Percentiles rank a stretch among this genome's conserved stretches.
phyloP scores from a whole-genome alignment of 1,140 invertebrate species.

The Drosophila leontia region DNA sequence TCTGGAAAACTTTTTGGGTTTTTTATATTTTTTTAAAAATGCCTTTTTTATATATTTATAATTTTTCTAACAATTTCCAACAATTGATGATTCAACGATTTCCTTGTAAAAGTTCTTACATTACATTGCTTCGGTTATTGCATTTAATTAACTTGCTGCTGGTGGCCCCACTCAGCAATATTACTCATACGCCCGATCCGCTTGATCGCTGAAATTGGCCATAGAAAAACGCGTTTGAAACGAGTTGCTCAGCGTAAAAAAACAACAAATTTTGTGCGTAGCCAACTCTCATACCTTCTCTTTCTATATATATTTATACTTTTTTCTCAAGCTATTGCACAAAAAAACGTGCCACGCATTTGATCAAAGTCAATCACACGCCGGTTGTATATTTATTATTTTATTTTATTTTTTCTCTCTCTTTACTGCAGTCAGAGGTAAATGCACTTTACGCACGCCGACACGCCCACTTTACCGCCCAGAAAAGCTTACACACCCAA shows the following conservation, averaged over 20 bases:
- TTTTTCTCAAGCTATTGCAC: constrained; percentile 52
- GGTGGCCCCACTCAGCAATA: constrained; percentile 21
- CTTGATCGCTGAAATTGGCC: constrained; percentile 48
- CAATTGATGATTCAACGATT: constrained; percentile 33
- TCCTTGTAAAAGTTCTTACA: constrained; percentile 21
- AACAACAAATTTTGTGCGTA: constrained; percentile 31
- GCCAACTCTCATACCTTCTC: constrained; percentile 14
- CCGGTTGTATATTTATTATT: constrained; percentile 31
- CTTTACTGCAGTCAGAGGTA: constrained; percentile 70
- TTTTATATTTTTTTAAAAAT: not conserved
- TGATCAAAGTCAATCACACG: constrained; percentile 48
- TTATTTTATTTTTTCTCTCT: constrained; percentile 3
- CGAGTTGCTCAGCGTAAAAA: constrained; percentile 38
- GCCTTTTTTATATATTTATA: not conserved
- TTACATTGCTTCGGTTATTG: constrained; percentile 19
- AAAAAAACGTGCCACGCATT: constrained; percentile 78
- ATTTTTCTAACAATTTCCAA: not conserved
- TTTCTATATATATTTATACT: not conserved
- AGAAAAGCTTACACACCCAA: constrained; percentile 43
- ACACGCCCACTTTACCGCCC: constrained; percentile 19
- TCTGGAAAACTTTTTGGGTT: not conserved
- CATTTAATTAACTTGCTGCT: constrained; percentile 39
- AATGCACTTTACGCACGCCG: constrained; percentile 64
- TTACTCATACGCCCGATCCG: constrained; percentile 62
- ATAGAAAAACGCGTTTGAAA: constrained; percentile 57